phyloP scores from a whole-genome alignment of 2,797 vertebrate species.

The Sarcophilus harrisii region DNA sequence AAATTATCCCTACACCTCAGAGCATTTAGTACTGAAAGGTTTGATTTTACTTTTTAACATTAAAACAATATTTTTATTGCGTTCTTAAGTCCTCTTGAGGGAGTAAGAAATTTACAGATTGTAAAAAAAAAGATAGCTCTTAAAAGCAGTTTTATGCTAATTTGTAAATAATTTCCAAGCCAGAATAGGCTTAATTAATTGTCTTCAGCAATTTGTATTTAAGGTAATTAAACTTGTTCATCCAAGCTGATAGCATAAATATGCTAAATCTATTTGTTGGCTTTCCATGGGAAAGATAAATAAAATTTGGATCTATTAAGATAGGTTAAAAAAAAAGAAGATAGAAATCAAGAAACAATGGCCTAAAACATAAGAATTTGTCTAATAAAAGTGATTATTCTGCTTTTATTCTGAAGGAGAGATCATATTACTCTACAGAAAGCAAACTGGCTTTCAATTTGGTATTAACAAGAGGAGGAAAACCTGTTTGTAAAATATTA shows the following conservation, averaged over 20 bases:
- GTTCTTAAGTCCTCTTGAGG: neutral
- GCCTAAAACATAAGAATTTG: neutral
- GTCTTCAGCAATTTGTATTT: slow-evolving; percentile 44
- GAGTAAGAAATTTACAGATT: neutral
- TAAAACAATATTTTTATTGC: neutral
- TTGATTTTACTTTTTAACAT: slow-evolving; percentile 17
- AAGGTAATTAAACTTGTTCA: slow-evolving; percentile 40
- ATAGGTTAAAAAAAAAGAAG: neutral
- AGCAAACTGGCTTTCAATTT: neutral
- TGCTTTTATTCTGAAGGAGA: slow-evolving; percentile 42
- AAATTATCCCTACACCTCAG: neutral
- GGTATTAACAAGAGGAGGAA: neutral
- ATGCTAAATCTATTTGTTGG: neutral
- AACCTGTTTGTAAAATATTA: slow-evolving; percentile 9
- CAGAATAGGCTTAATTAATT: slow-evolving; percentile 1
- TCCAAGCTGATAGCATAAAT: slow-evolving; percentile 10
- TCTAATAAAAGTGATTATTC: slow-evolving; percentile 32
- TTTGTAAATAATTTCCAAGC: slow-evolving; percentile 8
- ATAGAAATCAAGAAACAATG: slow-evolving; percentile 3
- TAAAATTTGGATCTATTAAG: slow-evolving; percentile 23
- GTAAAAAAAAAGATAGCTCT: neutral
- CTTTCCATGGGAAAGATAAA: slow-evolving; percentile 44
- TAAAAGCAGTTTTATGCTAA: slow-evolving; percentile 13
- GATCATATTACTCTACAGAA: neutral
- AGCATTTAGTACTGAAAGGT: neutral